Conservation (phyloP, 1,140 invertebrate species). For the Drosophila leontia region DNA sequence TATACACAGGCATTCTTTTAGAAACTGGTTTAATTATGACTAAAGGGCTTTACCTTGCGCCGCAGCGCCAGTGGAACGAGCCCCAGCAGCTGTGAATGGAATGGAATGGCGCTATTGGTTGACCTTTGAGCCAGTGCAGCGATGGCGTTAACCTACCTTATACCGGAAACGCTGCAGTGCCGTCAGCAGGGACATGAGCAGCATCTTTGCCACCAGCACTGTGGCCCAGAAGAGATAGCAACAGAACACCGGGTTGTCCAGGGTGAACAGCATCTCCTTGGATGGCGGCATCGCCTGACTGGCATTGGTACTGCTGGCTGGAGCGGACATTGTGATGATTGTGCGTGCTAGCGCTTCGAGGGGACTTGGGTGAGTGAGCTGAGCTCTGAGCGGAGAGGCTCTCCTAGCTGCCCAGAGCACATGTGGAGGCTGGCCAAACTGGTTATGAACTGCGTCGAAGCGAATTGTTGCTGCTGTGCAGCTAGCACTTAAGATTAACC, state of each 20-base stretch:
- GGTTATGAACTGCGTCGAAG: constrained; percentile 54
- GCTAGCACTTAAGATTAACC: not conserved
- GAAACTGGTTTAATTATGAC: constrained; percentile 17
- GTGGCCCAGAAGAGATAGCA: constrained; percentile 86
- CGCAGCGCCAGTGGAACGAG: constrained; percentile 65
- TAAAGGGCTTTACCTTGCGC: constrained; percentile 63
- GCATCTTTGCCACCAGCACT: constrained; percentile 86
- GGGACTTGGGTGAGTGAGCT: constrained; percentile 23
- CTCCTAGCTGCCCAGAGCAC: constrained; percentile 9
- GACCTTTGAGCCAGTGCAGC: constrained; percentile 22
- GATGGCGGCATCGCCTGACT: constrained; percentile 1
- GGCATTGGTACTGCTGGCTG: constrained; percentile 2
- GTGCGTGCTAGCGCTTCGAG: constrained; percentile 32
- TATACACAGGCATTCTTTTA: constrained; percentile 1
- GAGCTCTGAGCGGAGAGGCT: not conserved
- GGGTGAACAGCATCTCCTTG: constrained; percentile 52
- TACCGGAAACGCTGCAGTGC: constrained; percentile 85
- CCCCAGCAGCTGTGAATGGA: constrained; percentile 68
- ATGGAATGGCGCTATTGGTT: constrained; percentile 4
- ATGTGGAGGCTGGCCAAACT: constrained; percentile 55
- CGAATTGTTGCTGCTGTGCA: constrained; percentile 12
- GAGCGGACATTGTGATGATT: constrained; percentile 24
- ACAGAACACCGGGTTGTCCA: constrained; percentile 85
- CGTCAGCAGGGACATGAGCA: constrained; percentile 86
- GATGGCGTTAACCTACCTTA: constrained; percentile 65